These are phyloP conservation scores for Porites cylindrica DNA, from an alignment of 92 coral and sea anemone species.

Conservation along the genomic window DNA sequence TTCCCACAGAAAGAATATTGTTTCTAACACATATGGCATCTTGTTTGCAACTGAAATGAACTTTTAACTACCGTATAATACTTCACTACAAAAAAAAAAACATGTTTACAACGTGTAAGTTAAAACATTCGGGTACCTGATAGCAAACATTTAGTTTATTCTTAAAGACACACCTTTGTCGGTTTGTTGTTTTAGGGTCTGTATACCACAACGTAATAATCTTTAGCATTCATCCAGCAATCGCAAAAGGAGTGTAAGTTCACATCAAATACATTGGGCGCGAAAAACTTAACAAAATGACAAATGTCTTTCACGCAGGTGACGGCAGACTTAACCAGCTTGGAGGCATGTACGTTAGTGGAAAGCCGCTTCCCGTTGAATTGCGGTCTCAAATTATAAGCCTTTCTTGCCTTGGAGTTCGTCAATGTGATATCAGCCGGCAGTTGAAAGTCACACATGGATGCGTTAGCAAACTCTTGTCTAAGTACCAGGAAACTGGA, in stretches of 20 bases:
- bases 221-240: no score
- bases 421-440: constrained; percentile 95
- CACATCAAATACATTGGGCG: no score
- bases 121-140: not conserved
- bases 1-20: no score
- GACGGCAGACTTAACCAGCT: constrained; percentile 82
- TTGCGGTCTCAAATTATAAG: constrained; percentile 80
- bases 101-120: not conserved
- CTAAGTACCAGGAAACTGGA: constrained; percentile 88
- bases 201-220: no score
- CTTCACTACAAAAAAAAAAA: not conserved
- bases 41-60: not conserved
- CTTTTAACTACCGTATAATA: not conserved
- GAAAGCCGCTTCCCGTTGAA: constrained; percentile 84
- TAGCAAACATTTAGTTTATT: not conserved
- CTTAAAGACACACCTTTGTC: not conserved
- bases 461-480: constrained; percentile 87
- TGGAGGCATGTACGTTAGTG: constrained; percentile 88
- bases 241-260: no score
- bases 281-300: no score
- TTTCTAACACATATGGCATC: not conserved
- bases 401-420: constrained; percentile 85
- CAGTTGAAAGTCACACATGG: constrained; percentile 88
- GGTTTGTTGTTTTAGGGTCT: not conserved
- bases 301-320: constrained; percentile 8